Evolutionary conservation across 2,888 invertebrate species (phyloP).

Genomic region (Drosophila infuscata): DNA sequence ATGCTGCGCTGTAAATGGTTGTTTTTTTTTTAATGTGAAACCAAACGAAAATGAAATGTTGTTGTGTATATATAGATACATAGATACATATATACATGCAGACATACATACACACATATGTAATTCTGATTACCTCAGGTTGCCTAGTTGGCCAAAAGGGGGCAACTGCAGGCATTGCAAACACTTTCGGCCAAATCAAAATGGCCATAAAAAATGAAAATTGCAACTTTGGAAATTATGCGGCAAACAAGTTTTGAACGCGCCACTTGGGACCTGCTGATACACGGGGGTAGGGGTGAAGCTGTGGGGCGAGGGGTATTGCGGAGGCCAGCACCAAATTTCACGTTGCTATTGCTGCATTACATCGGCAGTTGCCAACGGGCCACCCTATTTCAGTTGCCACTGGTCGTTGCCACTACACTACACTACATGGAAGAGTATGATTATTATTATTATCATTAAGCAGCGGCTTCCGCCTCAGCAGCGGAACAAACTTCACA

Average conservation of each 20-base stretch:
- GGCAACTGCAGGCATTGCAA: constrained; percentile 40
- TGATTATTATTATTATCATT: constrained; percentile 59
- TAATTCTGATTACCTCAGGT: constrained; percentile 68
- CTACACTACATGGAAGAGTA: constrained; percentile 39
- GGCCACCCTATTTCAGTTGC: constrained; percentile 55
- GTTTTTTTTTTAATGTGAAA: constrained; percentile 4
- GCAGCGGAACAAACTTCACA: constrained; percentile 43
- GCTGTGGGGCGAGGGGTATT: no score
- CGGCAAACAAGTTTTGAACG: constrained; percentile 68
- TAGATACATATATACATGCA: not conserved
- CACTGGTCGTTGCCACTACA: constrained; percentile 28
- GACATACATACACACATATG: constrained; percentile 1
- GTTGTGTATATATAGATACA: constrained; percentile 7
- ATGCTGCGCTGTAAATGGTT: constrained; percentile 17
- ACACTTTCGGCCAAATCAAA: constrained; percentile 54
- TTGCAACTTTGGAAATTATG: constrained; percentile 75
- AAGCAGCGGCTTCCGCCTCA: constrained; percentile 62
- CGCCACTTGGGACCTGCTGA: constrained; percentile 21
- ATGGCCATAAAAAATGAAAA: constrained; percentile 69
- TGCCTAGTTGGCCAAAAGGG: constrained; percentile 43
- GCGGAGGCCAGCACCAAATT: constrained; percentile 24
- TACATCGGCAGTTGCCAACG: constrained; percentile 25
- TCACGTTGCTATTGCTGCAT: constrained; percentile 41
- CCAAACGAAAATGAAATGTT: constrained; percentile 43
- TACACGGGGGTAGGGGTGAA: not conserved